Conservation (phyloP, 2,888 invertebrate species). For the Exephanes ischioxanthus region DNA sequence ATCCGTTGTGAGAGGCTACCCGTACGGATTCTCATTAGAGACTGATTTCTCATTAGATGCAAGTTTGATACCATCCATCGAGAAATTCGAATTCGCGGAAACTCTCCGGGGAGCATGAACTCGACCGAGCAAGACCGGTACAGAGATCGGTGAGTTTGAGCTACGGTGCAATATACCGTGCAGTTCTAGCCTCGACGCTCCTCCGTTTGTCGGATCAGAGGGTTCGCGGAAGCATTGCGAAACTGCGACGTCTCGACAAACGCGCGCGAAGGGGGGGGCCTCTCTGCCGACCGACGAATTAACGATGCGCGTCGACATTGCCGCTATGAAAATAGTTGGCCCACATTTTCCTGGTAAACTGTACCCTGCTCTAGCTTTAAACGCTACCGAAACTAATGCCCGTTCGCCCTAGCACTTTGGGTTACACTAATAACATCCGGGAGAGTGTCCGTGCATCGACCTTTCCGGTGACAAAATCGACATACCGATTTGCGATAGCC, state of each 20-base stretch:
- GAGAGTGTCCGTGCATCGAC: background rate
- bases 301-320: conserved; percentile 41
- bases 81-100: background rate
- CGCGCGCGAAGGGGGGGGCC: background rate
- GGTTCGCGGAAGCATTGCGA: conserved; percentile 47
- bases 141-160: background rate
- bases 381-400: background rate
- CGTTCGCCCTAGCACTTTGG: background rate
- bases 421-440: background rate
- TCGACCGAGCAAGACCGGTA: background rate
- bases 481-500: no score
- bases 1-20: background rate
- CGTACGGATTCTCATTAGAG: background rate
- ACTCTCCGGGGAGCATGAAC: background rate
- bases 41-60: background rate
- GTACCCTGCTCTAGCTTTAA: background rate
- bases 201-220: conserved; percentile 26
- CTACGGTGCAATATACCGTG: no score
- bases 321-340: conserved; percentile 46
- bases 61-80: background rate
- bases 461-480: background rate
- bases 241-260: conserved; percentile 19
- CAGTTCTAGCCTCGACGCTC: no score
- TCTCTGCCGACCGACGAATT: conserved; percentile 18
- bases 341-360: conserved; percentile 18